phyloP scores from a whole-genome alignment of 2,113 vertebrate species.

The Procavia capensis region DNA sequence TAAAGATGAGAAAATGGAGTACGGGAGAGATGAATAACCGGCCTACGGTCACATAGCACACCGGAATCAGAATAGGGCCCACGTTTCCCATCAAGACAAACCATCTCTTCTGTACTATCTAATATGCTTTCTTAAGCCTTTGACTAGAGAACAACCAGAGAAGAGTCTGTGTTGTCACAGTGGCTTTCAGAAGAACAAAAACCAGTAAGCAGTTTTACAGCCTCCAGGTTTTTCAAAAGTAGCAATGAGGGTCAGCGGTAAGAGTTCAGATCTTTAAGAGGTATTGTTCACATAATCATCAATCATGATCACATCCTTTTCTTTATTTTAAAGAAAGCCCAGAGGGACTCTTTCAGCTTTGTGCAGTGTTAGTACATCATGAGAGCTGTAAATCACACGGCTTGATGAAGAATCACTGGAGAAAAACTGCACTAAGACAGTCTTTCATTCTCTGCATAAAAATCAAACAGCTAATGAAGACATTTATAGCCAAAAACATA shows the following conservation, averaged over 20 bases:
- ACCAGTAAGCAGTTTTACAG: not conserved
- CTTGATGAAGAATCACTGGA: not conserved
- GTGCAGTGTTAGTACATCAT: not conserved
- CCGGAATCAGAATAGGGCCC: not conserved
- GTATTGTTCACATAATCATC: not conserved
- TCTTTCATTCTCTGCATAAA: slow-evolving; percentile 14
- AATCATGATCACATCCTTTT: not conserved
- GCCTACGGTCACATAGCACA: not conserved
- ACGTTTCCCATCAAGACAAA: not conserved
- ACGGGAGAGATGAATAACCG: not conserved
- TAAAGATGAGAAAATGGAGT: not conserved
- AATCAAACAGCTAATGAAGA: not conserved
- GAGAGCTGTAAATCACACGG: not conserved
- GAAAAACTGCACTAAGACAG: not conserved
- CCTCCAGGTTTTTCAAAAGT: not conserved
- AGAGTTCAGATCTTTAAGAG: not conserved
- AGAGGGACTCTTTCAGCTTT: not conserved
- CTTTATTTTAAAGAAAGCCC: not conserved
- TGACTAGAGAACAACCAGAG: not conserved
- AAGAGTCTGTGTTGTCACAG: not conserved
- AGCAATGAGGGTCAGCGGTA: not conserved
- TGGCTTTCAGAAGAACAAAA: slow-evolving; percentile 22
- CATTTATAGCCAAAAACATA: not conserved
- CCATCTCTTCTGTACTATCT: not conserved
- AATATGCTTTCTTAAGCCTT: not conserved